Percentiles rank a stretch among this genome's conserved stretches.
phyloP scores from a whole-genome alignment of 2,888 invertebrate genomes.

The Marronus borbonicus region DNA sequence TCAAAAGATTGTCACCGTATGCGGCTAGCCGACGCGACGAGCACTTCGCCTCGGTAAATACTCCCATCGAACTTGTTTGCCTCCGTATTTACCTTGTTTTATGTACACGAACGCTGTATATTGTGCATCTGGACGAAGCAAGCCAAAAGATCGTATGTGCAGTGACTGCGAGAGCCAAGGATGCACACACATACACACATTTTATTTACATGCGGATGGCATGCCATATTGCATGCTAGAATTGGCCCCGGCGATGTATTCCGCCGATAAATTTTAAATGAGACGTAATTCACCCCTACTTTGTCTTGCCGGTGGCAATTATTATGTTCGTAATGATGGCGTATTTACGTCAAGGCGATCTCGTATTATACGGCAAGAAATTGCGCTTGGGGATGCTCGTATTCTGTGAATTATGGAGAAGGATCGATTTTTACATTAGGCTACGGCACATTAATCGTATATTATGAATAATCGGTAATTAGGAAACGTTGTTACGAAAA shows the following conservation, averaged over 20 bases:
- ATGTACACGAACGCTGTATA: conserved; percentile 4
- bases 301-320: conserved; percentile 32
- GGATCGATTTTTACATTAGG: conserved; percentile 35
- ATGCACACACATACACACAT: conserved; percentile 7
- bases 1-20: conserved; percentile 21
- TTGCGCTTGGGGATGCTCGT: neutral
- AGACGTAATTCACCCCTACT: conserved; percentile 39
- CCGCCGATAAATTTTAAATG: conserved; percentile 44
- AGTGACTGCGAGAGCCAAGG: conserved; percentile 31
- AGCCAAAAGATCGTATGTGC: conserved; percentile 8
- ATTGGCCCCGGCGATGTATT: conserved; percentile 5
- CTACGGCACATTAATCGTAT: neutral
- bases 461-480: too few relatives aligned
- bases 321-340: conserved; percentile 33
- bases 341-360: conserved; percentile 21
- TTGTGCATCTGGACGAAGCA: neutral
- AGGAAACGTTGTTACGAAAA: too few relatives aligned
- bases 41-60: neutral
- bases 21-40: neutral
- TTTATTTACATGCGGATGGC: conserved; percentile 32
- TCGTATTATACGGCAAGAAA: neutral
- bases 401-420: conserved; percentile 4
- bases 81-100: conserved; percentile 1
- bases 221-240: conserved; percentile 33
- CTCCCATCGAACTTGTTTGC: neutral